Evolutionary conservation across 1,140 invertebrate genomes (phyloP), one percentile per base, ranked within the genome.

Genomic region (Drosophila sproati): DNA sequence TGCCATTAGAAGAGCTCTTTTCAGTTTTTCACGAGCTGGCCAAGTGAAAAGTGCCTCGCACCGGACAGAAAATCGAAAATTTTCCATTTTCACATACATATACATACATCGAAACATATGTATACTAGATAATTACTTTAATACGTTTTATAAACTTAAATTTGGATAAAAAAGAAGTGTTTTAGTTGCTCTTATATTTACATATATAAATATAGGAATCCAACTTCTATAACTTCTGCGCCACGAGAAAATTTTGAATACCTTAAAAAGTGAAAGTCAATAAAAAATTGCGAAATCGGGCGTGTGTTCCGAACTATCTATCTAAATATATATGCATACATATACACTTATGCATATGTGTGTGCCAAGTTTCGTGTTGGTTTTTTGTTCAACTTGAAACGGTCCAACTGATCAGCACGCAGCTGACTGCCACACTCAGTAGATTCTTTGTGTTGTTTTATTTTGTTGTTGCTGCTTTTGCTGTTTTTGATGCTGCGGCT

Each of bases 21-120:
- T 90, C 86, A 91, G 90, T 91, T 91, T 90, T 90, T 61, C 64
- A 72, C 82, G 75, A 91, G 86, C 77, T 74, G 78, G 66, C 78
- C 70, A 78, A 78, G 55, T 81, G 90, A 72, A 85, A 80, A 91
- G 90, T 82, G 77, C 73, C 68, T 56, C 57, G 66, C 80, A 59
- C 61, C 67, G 76, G 43, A 48, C 39, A 66, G 80, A 83, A 82
- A 78, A 74, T 77, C 68, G 43, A 60, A 87, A 80, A 89, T 83
- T 86, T 86, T 86, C 82, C 75, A 78, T 37, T 34, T 51, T 52
- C 55, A 54, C 31, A 54, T 41, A 51, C n/a, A 39, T 68, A 54
- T 68, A 60, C 51, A 75, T 75, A 66, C 6, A 35, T 34, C 1
- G 5, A 7, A 45, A 31, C 73, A 85, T 77, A 80, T 80, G 78